Percentiles rank a stretch among this genome's conserved stretches.
These are phyloP conservation scores for Pogonomyrmex californicus DNA, from an alignment of 1,140 invertebrate genomes.

Conservation along the genomic window DNA sequence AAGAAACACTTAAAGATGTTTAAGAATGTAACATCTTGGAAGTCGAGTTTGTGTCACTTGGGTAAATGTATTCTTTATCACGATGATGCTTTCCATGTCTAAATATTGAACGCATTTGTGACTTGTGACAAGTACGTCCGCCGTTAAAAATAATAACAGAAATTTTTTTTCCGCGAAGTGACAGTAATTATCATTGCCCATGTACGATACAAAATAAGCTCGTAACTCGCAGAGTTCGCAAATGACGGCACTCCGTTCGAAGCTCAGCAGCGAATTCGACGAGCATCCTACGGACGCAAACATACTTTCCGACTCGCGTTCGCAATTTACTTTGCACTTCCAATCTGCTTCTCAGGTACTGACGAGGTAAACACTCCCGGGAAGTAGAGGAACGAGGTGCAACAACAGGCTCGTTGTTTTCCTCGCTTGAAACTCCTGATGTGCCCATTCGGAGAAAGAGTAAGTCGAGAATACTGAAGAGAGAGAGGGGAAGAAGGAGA, in stretches of 20 bases:
- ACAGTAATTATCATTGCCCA: conserved; percentile 38
- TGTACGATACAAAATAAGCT: conserved; percentile 39
- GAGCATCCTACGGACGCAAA: conserved; percentile 37
- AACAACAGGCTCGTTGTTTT: conserved; percentile 74
- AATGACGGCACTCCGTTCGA: conserved; percentile 18
- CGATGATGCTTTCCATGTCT: too few relatives aligned
- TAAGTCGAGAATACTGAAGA: background rate
- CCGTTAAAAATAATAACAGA: background rate
- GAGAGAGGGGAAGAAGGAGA: background rate
- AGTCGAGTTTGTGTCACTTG: background rate
- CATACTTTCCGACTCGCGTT: conserved; percentile 58
- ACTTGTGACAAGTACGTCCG: background rate
- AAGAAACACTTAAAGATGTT: background rate
- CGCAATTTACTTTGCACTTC: conserved; percentile 66
- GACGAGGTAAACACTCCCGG: conserved; percentile 69
- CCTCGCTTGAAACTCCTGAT: conserved; percentile 40
- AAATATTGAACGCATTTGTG: conserved; percentile 29
- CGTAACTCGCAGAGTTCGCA: conserved; percentile 9
- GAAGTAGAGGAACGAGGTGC: conserved; percentile 67
- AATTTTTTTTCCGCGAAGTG: background rate
- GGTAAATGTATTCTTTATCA: conserved; percentile 14
- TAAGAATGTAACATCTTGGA: background rate
- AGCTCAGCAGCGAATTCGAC: conserved; percentile 16
- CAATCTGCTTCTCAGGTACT: conserved; percentile 67
- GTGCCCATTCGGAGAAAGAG: background rate